A percentile compares a stretch with the other conserved stretches of the same genome.
These are phyloP conservation scores for Drosophila subsilvestris DNA, from an alignment of 2,888 invertebrate species.

Conservation along the genomic window DNA sequence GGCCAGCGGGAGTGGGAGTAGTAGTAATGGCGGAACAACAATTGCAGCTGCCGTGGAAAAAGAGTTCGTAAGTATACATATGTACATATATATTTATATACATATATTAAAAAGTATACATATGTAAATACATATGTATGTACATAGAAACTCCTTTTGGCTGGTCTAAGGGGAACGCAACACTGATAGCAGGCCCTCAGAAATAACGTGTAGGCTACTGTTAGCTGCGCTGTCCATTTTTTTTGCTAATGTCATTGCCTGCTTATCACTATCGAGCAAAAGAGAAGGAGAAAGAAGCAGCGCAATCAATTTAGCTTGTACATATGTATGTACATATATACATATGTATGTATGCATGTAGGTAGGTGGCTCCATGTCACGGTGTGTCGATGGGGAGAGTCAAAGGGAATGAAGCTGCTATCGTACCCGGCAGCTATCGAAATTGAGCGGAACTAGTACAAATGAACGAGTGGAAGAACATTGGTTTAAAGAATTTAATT, in stretches of 20 bases:
- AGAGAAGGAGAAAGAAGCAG: not conserved
- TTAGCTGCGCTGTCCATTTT: constrained; percentile 3
- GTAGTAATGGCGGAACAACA: constrained; percentile 39
- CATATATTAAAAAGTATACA: not conserved
- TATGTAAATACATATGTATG: too few relatives aligned
- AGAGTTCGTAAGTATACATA: constrained; percentile 63
- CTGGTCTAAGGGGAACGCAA: constrained; percentile 29
- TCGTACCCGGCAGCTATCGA: not conserved
- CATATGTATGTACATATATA: not conserved
- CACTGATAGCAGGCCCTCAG: constrained; percentile 30
- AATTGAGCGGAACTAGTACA: not conserved
- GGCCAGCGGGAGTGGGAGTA: constrained; percentile 68
- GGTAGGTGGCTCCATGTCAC: not conserved
- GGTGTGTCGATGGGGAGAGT: not conserved
- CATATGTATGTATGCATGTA: not conserved
- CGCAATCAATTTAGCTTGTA: constrained; percentile 4
- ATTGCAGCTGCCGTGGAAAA: constrained; percentile 54
- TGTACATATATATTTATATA: not conserved
- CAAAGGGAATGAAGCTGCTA: not conserved
- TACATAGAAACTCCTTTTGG: constrained; percentile 1
- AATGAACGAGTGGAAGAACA: not conserved
- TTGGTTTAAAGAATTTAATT: not conserved
- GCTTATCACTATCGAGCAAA: constrained; percentile 15
- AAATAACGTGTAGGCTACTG: constrained; percentile 1
- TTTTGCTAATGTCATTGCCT: constrained; percentile 41